Evolutionary conservation across 1,140 invertebrate species (phyloP), one percentile per base, ranked within the genome.

Genomic region (Apis mellifera): DNA sequence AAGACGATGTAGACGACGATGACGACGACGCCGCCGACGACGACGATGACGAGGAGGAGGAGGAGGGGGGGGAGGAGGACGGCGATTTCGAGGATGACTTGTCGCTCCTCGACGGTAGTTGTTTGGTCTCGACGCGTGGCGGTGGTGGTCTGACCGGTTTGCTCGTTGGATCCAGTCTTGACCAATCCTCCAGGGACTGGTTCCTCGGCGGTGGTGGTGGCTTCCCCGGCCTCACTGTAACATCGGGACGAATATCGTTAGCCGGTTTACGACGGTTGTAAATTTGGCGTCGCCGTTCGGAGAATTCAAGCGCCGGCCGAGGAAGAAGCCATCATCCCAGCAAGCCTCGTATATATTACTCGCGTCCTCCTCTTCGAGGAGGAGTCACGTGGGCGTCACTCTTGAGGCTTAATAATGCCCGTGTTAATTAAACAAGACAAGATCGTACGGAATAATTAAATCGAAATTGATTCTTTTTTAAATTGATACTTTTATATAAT

Each of bases 141-240:
- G 96, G 96, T 59, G 96, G 96, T 23, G 96, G 96, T 87, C 96
- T 92, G n/a, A 95, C 95, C 32, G 96, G 96, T 88, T 96, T 96
- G 55, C 83, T 88, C 9, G 86, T 59, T 42, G 89, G 52, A 69
- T 93, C 90, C 90, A 90, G 13, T 78, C 92, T 79, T 86, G 93
- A 83, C 65, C 94, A 93, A 23, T 95, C 94, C 77, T 95, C 94
- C n/a, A 94, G 83, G 86, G 95, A 93, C 76, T 95, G 94, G 76
- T 94, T 95, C 60, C 95, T 91, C 0, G 95, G 95, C 12, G 95
- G 95, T 65, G 95, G 95, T 0, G 95, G 95, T 7, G 95, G 95
- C 92, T 95, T 95, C 54, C 95, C 95, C 68, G 94, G 92, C 94
- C 96, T 84, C 92, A 94, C 92, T 95, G 86, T 8, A 88, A 85